phyloP scores from a whole-genome alignment of 1,140 invertebrate genomes.

The Dinothrombium tinctorium region DNA sequence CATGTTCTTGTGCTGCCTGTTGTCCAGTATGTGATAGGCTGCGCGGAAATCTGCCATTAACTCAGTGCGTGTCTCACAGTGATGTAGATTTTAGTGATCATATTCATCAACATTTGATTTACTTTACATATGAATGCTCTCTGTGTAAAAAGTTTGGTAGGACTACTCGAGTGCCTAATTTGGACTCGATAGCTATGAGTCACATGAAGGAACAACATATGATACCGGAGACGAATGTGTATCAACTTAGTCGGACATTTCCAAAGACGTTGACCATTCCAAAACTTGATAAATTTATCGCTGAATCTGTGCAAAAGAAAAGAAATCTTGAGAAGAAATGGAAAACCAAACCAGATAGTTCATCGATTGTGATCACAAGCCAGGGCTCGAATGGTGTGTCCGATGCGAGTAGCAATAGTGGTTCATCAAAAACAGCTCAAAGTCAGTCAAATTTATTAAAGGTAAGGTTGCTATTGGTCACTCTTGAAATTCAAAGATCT shows the following conservation, averaged over 20 bases:
- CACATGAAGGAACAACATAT: slow-evolving; percentile 2
- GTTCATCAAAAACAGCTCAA: too few species aligned
- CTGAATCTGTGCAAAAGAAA: slow-evolving; percentile 1
- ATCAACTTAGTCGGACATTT: background rate
- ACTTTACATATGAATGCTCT: slow-evolving; percentile 4
- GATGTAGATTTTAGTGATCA: slow-evolving; percentile 2
- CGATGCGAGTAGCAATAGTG: too few species aligned
- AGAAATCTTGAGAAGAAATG: slow-evolving; percentile 4
- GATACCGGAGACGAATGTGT: background rate
- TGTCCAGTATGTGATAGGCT: slow-evolving; percentile 3
- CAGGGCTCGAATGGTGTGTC: too few species aligned
- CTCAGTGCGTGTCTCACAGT: slow-evolving; percentile 1
- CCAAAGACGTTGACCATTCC: slow-evolving; percentile 2
- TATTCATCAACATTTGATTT: slow-evolving; percentile 4
- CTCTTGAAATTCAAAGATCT: too few species aligned
- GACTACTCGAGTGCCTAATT: background rate
- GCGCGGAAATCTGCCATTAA: background rate
- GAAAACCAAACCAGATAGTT: too few species aligned
- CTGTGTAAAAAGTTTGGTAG: slow-evolving; percentile 1
- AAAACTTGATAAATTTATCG: slow-evolving; percentile 1
- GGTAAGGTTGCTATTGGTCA: too few species aligned
- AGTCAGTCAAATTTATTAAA: too few species aligned
- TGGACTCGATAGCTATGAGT: slow-evolving; percentile 1
- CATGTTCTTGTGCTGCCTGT: slow-evolving; percentile 2
- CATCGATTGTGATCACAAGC: too few species aligned